Percentiles rank a stretch among this genome's conserved stretches.
phyloP scores from a whole-genome alignment of 1,140 invertebrate species.

The Listronotus oregonensis region DNA sequence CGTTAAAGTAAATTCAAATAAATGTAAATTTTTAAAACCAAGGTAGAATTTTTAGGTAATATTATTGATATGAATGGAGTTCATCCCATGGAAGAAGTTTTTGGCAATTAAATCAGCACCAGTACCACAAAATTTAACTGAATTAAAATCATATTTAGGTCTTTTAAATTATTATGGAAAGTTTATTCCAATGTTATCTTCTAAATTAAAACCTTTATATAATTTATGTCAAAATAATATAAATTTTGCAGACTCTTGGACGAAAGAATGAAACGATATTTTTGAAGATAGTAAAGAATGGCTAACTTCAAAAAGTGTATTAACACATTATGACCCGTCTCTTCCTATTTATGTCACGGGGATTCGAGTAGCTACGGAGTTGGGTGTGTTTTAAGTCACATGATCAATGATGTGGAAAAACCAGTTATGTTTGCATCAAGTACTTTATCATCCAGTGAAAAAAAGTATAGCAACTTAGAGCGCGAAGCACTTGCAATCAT shows the following conservation, averaged over 20 bases:
- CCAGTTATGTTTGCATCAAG: conserved; percentile 51
- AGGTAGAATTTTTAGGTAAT: conserved; percentile 54
- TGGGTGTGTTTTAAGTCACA: conserved; percentile 50
- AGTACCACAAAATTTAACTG: conserved; percentile 47
- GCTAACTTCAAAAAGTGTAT: conserved; percentile 39
- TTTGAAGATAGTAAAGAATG: conserved; percentile 48
- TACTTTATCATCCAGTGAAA: conserved; percentile 31
- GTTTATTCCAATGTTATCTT: conserved; percentile 54
- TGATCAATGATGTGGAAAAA: conserved; percentile 44
- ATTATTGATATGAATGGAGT: conserved; percentile 50
- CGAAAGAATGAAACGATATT: conserved; percentile 44
- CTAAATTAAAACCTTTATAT: conserved; percentile 52
- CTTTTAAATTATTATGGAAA: conserved; percentile 54
- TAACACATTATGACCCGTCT: conserved; percentile 48
- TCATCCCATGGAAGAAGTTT: conserved; percentile 51
- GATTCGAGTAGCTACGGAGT: conserved; percentile 51
- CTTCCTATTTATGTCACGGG: conserved; percentile 41
- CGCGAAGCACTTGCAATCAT: too few species aligned
- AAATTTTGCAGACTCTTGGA: conserved; percentile 46
- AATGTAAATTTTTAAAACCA: conserved; percentile 44
- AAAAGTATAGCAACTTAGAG: conserved; percentile 41
- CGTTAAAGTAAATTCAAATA: conserved; percentile 46
- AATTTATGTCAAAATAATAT: conserved; percentile 50
- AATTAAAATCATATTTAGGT: conserved; percentile 54
- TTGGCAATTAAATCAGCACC: conserved; percentile 46